Conservation (phyloP, 2,797 vertebrate species). For the Thamnophis elegans region DNA sequence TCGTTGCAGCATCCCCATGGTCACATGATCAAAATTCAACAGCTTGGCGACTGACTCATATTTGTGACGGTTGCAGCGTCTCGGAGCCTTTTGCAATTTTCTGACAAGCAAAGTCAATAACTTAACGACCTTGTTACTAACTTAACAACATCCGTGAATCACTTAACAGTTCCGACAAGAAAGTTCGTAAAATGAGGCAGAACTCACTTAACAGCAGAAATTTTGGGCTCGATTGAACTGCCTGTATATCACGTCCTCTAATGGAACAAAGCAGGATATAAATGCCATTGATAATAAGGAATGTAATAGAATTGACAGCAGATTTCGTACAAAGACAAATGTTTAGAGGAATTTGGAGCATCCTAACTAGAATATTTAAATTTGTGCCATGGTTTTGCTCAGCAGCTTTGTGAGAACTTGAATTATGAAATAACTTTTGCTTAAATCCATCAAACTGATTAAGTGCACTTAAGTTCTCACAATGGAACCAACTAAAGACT, state of each 20-base stretch:
- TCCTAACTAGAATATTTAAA: not conserved
- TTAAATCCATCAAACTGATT: not conserved
- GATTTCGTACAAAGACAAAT: not conserved
- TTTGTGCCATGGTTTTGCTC: not conserved
- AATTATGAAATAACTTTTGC: slow-evolving; percentile 2
- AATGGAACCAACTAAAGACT: not conserved
- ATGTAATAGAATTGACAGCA: not conserved
- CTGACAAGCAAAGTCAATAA: not conserved
- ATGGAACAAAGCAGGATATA: not conserved
- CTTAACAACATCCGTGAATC: not conserved
- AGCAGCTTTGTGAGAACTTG: slow-evolving; percentile 43
- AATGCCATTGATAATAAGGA: not conserved
- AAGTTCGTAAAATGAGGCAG: not conserved
- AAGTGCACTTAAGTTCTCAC: not conserved
- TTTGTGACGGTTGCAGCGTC: not conserved
- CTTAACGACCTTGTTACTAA: not conserved
- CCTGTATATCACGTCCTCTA: not conserved
- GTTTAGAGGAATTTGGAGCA: not conserved
- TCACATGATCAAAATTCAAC: not conserved
- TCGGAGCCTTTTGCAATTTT: not conserved
- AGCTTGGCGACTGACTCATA: not conserved
- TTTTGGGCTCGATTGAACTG: not conserved
- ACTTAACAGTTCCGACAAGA: not conserved
- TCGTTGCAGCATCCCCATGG: not conserved
- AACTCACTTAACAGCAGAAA: not conserved